Evolutionary conservation across 2,888 invertebrate genomes (phyloP).

Genomic region (Chydorus sphaericus): DNA sequence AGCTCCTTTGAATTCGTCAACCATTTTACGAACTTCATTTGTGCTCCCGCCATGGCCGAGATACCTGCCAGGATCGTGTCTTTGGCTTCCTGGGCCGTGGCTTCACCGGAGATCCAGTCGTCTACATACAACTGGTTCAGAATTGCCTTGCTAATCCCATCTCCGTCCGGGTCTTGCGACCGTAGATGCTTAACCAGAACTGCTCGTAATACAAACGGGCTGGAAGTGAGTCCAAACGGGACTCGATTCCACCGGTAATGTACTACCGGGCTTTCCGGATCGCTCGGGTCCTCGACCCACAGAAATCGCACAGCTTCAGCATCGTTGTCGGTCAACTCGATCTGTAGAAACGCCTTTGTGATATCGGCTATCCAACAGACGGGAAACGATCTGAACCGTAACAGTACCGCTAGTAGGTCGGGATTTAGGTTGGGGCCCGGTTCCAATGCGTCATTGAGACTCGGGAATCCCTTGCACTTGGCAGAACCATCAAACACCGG

Average conservation of each 20-base stretch:
- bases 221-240: neutral
- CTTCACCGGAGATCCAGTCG: slow-evolving; percentile 11
- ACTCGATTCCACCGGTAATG: neutral
- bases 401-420: neutral
- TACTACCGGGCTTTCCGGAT: neutral
- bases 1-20: neutral
- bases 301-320: neutral
- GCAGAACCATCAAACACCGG: neutral
- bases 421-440: neutral
- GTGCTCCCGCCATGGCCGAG: neutral
- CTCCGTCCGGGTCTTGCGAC: no score
- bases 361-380: neutral
- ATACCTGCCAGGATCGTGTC: neutral
- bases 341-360: slow-evolving; percentile 1
- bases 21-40: slow-evolving; percentile 12
- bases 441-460: slow-evolving; percentile 2
- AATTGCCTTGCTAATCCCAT: neutral
- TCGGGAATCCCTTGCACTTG: neutral
- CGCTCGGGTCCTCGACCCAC: neutral
- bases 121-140: slow-evolving; percentile 14
- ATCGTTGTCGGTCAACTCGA: neutral
- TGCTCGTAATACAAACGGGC: slow-evolving; percentile 2
- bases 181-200: neutral
- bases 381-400: neutral
- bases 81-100: neutral